phyloP scores from a whole-genome alignment of 2,888 invertebrate genomes.

The Eilema depressum region DNA sequence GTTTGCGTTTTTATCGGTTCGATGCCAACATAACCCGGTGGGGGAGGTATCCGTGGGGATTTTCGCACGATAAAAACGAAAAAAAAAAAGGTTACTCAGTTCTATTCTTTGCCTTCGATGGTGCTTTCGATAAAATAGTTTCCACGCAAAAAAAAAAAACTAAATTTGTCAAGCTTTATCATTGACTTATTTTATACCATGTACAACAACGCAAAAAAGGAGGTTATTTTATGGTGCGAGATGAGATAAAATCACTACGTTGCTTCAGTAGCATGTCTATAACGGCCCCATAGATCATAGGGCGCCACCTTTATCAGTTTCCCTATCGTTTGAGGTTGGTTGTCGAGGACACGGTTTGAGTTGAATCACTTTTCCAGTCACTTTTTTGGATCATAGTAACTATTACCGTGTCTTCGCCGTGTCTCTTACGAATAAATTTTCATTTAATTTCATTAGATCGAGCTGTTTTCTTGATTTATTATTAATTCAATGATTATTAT shows the following conservation, averaged over 20 bases:
- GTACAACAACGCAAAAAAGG: too few species aligned
- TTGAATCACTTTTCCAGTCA: background rate
- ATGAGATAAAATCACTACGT: background rate
- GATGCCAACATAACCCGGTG: too few species aligned
- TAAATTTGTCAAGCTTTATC: background rate
- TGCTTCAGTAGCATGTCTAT: constrained; percentile 1
- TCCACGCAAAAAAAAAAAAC: background rate
- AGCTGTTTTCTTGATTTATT: too few species aligned
- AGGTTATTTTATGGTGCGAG: background rate
- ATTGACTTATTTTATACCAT: background rate
- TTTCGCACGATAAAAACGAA: too few species aligned
- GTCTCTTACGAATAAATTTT: too few species aligned
- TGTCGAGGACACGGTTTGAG: background rate
- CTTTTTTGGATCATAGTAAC: background rate
- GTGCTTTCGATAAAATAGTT: background rate
- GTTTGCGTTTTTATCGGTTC: too few species aligned
- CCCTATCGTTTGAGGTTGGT: background rate
- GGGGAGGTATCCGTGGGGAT: too few species aligned
- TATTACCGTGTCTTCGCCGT: too few species aligned
- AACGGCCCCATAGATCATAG: background rate
- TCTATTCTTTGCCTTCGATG: background rate
- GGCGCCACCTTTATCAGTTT: background rate
- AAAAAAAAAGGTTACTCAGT: too few species aligned
- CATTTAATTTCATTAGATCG: too few species aligned
- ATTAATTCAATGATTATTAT: too few species aligned